phyloP scores from a whole-genome alignment of 1,140 invertebrate genomes.

The Heliconius melpomene region DNA sequence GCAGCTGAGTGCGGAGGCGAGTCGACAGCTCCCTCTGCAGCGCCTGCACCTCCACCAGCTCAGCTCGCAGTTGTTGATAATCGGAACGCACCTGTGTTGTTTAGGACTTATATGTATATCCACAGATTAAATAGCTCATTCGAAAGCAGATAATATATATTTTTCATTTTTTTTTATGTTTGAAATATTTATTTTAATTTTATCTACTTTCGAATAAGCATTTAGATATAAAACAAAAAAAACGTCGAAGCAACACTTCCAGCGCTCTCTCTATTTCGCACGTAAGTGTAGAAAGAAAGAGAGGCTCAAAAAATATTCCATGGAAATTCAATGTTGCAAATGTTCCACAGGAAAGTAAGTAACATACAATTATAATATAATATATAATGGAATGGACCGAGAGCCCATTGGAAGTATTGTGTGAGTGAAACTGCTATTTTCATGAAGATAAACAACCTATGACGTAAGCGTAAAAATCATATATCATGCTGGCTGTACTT shows the following conservation, averaged over 20 bases:
- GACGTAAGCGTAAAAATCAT: constrained; percentile 28
- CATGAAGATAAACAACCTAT: constrained; percentile 25
- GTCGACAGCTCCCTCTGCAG: constrained; percentile 75
- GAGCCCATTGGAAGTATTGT: constrained; percentile 63
- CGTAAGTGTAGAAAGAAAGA: constrained; percentile 32
- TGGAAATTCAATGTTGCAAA: constrained; percentile 17
- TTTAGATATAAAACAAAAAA: background rate
- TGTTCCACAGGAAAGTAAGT: constrained; percentile 19
- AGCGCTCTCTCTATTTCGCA: constrained; percentile 32
- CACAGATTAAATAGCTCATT: background rate
- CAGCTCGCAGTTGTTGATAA: constrained; percentile 75
- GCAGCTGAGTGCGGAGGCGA: constrained; percentile 71
- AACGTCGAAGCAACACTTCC: constrained; percentile 28
- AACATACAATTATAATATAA: constrained; percentile 9
- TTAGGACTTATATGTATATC: constrained; percentile 7
- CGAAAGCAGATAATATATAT: constrained; percentile 13
- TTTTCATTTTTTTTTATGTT: background rate
- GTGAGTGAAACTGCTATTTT: constrained; percentile 41
- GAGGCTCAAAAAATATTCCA: constrained; percentile 31
- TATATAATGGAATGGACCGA: constrained; percentile 48
- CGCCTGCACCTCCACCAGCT: constrained; percentile 77
- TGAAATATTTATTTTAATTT: background rate
- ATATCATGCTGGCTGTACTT: constrained; percentile 33
- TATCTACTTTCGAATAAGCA: constrained; percentile 15
- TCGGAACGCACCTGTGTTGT: constrained; percentile 73